A percentile compares a stretch with the other conserved stretches of the same genome.
These are phyloP conservation scores for Drosophila austrosaltans DNA, from an alignment of 2,888 invertebrate genomes.

Conservation along the genomic window DNA sequence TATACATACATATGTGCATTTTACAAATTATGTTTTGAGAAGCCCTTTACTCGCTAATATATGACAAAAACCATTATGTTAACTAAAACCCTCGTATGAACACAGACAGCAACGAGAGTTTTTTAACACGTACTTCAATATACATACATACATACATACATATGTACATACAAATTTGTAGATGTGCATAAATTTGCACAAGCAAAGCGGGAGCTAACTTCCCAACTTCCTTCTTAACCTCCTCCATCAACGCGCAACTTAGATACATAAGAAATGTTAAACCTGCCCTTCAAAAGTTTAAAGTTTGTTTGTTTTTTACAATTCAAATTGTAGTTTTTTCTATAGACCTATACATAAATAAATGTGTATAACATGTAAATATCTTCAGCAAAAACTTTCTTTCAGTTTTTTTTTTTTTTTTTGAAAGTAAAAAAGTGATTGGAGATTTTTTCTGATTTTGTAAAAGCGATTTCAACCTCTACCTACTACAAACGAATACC, in stretches of 20 bases:
- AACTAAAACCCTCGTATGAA: neutral
- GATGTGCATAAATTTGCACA: slow-evolving; percentile 71
- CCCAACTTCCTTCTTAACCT: neutral
- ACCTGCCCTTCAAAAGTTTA: slow-evolving; percentile 19
- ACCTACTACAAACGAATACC: neutral
- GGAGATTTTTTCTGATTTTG: slow-evolving; percentile 68
- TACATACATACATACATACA: slow-evolving; percentile 20
- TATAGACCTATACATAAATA: slow-evolving; percentile 22
- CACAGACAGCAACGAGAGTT: neutral
- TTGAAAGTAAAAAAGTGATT: slow-evolving; percentile 77
- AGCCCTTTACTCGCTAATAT: no score
- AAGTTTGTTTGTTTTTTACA: slow-evolving; percentile 58
- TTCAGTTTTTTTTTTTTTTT: slow-evolving; percentile 39
- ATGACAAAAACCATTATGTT: neutral
- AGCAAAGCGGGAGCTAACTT: slow-evolving; percentile 27
- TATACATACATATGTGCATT: no score
- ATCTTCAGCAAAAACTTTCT: slow-evolving; percentile 61
- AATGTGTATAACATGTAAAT: slow-evolving; percentile 31
- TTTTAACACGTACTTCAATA: slow-evolving; percentile 14
- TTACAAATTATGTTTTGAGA: no score
- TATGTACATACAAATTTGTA: slow-evolving; percentile 39
- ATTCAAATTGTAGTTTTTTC: slow-evolving; percentile 73
- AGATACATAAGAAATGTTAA: slow-evolving; percentile 14
- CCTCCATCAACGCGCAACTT: slow-evolving; percentile 10
- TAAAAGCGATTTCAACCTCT: slow-evolving; percentile 47